These are phyloP conservation scores for Hyles euphorbiae DNA, from an alignment of 1,140 invertebrate genomes.

Conservation along the genomic window DNA sequence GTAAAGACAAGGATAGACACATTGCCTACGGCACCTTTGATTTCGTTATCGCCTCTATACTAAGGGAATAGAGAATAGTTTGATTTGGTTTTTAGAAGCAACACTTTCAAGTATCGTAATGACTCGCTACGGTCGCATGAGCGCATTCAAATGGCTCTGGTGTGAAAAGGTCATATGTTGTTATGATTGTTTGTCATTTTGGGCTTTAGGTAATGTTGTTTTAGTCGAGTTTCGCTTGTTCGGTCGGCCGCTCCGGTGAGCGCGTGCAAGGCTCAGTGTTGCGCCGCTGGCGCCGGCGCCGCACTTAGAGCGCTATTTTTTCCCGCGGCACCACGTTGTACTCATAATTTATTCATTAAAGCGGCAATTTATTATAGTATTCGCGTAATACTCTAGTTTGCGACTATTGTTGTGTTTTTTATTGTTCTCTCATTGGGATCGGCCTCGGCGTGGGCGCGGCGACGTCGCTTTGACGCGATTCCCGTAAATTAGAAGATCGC, in stretches of 20 bases:
- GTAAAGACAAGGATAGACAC: constrained; percentile 21
- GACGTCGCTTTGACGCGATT: constrained; percentile 19
- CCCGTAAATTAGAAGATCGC: constrained; percentile 33
- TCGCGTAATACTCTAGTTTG: constrained; percentile 50
- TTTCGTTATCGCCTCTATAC: constrained; percentile 42
- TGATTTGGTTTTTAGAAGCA: constrained; percentile 45
- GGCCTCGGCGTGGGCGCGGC: constrained; percentile 26
- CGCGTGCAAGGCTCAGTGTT: constrained; percentile 49
- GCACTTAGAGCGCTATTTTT: constrained; percentile 64
- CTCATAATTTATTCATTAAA: constrained; percentile 68
- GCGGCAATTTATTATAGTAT: constrained; percentile 52
- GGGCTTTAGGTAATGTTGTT: no score
- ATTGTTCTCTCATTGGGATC: constrained; percentile 33
- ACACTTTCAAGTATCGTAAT: constrained; percentile 61
- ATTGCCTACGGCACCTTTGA: constrained; percentile 16
- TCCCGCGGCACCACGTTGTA: constrained; percentile 45
- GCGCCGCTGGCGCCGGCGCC: constrained; percentile 60
- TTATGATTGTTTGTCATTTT: background rate
- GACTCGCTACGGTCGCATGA: constrained; percentile 66
- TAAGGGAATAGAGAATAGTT: constrained; percentile 45
- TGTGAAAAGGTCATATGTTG: constrained; percentile 37
- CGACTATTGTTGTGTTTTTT: constrained; percentile 43
- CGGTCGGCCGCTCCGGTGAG: constrained; percentile 13
- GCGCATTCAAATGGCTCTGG: constrained; percentile 47
- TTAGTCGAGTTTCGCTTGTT: no score